phyloP scores from a whole-genome alignment of 2,888 invertebrate species.

The Drosophila neonasuta region DNA sequence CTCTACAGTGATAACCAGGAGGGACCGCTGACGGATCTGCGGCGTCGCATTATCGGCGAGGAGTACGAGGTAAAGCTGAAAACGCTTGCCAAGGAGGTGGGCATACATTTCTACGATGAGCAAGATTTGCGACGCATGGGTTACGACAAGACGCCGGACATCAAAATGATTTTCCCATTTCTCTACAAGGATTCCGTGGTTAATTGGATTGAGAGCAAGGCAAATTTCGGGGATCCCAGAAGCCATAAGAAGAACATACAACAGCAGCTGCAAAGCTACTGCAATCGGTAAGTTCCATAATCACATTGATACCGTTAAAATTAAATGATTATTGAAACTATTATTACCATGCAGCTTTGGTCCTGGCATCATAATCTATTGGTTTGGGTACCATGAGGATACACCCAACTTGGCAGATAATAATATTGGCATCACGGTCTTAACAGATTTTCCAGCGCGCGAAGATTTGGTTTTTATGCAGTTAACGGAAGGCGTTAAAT shows the following conservation, averaged over 20 bases:
- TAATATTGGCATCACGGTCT: conserved; percentile 84
- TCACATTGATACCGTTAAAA: no score
- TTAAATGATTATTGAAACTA: not conserved
- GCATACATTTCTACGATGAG: conserved; percentile 88
- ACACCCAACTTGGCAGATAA: conserved; percentile 84
- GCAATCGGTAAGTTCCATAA: conserved; percentile 85
- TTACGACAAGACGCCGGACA: conserved; percentile 97
- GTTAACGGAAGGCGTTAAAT: conserved; percentile 17
- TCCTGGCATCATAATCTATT: conserved; percentile 96
- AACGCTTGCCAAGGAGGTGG: conserved; percentile 82
- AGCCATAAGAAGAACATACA: conserved; percentile 91
- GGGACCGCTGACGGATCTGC: conserved; percentile 90
- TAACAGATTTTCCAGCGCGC: conserved; percentile 84
- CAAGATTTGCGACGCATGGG: conserved; percentile 90
- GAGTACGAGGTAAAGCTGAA: conserved; percentile 90
- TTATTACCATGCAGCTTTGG: conserved; percentile 86
- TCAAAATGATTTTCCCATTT: conserved; percentile 94
- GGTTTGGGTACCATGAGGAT: conserved; percentile 93
- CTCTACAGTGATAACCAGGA: conserved; percentile 92
- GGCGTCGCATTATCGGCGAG: conserved; percentile 90
- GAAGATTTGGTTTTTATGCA: conserved; percentile 82
- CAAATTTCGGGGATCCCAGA: conserved; percentile 93
- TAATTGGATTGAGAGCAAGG: conserved; percentile 98
- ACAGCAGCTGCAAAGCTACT: conserved; percentile 93
- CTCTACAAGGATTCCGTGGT: conserved; percentile 92